Percentiles rank a stretch among this genome's conserved stretches.
phyloP scores from a whole-genome alignment of 2,888 invertebrate genomes.

The Itoplectis maculator region DNA sequence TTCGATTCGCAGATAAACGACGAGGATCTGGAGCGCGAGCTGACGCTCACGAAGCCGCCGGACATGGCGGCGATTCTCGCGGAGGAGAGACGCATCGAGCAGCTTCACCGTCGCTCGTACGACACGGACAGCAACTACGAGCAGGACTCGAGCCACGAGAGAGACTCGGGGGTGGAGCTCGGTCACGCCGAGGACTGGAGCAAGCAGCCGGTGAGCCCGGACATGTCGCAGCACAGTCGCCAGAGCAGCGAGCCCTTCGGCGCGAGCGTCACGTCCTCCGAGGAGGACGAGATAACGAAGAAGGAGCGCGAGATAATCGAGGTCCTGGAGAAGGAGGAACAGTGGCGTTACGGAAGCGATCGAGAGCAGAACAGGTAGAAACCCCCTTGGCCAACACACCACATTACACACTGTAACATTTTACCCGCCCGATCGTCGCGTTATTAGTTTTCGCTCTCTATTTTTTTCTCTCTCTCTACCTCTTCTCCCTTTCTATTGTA shows the following conservation, averaged over 20 bases:
- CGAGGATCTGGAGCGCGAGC: constrained; percentile 89
- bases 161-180: constrained; percentile 92
- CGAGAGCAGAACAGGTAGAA: constrained; percentile 80
- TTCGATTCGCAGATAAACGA: constrained; percentile 87
- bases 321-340: constrained; percentile 87
- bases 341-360: constrained; percentile 85
- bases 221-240: constrained; percentile 89
- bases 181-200: constrained; percentile 85
- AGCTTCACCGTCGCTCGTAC: constrained; percentile 91
- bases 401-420: constrained; percentile 22
- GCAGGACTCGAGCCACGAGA: constrained; percentile 85
- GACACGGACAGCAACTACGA: constrained; percentile 88
- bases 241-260: constrained; percentile 92
- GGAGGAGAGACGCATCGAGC: constrained; percentile 91
- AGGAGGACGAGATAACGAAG: constrained; percentile 91
- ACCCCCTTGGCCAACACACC: constrained; percentile 28
- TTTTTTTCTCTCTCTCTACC: background rate
- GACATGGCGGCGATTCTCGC: constrained; percentile 93
- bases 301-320: constrained; percentile 89
- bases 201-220: constrained; percentile 83
- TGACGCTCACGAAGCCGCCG: constrained; percentile 90
- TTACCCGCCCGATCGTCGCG: background rate
- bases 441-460: constrained; percentile 14
- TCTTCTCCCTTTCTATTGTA: background rate
- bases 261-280: constrained; percentile 89